Base-by-base conservation (phyloP, 2,113 vertebrate genomes). In the Girardinichthys multiradiatus region DNA sequence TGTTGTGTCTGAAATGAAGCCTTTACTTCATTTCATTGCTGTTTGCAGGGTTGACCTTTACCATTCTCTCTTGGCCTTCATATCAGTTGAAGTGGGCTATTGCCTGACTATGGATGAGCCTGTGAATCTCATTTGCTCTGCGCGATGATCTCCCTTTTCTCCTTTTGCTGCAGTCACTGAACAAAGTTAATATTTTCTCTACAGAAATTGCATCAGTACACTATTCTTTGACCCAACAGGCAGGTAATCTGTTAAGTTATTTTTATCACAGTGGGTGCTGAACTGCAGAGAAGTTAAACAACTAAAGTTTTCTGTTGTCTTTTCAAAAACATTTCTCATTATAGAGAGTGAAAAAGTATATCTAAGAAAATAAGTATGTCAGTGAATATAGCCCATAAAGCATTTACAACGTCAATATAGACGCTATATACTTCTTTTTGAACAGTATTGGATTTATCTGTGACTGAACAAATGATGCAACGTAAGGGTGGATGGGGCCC, bases 21-120 rank as follows among this genome's bases (percentile, higher is more conserved):
- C 75, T 79, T 82, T 79, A 76, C 71, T 82, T 92, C 84, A 91
- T 91, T 89, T 89, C 85, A 79, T 86, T 90, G 83, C 83, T 51
- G 73, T 92, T 91, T 90, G 84, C 86, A 80, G 84, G 57, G 73
- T 89, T 93, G 92, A 92, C 92, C 93, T 94, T 93, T 93, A 85
- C 81, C 84, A 83, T 84, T 87, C 88, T 90, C 82, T 82, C 81
- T 84, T 86, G 88, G 86, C 85, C 85, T 92, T 90, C 87, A 83
- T 89, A 89, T 90, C 89, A 84, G 85, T 80, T 90, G 83, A 90
- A 90, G 89, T 88, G 86, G 86, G 89, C 85, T 86, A 83, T 83
- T 90, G 87, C 84, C 87, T 74, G 72, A 81, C 88, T 88, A 72
- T 80, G 91, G 90, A 92, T 87, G 89, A 90, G 88, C 79, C 82